A percentile compares a stretch with the other conserved stretches of the same genome.
Conservation (phyloP, 2,113 vertebrate species). For the western clawed frog (Xenopus tropicalis) region UCB_Xtro_10.0 CM004443.2:64771001-64771500, state of each 20-base stretch:
- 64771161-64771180: neutral
- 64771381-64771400: too few relatives aligned
- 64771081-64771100: neutral
- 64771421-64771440: too few relatives aligned
- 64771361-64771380: too few relatives aligned
- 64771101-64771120: neutral
- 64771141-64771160: neutral
- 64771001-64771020: neutral
- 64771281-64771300: neutral
- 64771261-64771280: neutral
- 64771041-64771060: neutral
- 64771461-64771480: too few relatives aligned
- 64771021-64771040: neutral
- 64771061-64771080: neutral
- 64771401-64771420: too few relatives aligned
- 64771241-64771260: neutral
- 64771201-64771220: neutral
- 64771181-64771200: neutral
- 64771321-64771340: neutral
- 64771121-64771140: neutral
- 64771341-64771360: too few relatives aligned
- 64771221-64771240: neutral
- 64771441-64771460: too few relatives aligned
- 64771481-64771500: too few relatives aligned
- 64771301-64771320: neutral